phyloP scores from a whole-genome alignment of 1,140 invertebrate genomes.

The Melanaphis sacchari region DNA sequence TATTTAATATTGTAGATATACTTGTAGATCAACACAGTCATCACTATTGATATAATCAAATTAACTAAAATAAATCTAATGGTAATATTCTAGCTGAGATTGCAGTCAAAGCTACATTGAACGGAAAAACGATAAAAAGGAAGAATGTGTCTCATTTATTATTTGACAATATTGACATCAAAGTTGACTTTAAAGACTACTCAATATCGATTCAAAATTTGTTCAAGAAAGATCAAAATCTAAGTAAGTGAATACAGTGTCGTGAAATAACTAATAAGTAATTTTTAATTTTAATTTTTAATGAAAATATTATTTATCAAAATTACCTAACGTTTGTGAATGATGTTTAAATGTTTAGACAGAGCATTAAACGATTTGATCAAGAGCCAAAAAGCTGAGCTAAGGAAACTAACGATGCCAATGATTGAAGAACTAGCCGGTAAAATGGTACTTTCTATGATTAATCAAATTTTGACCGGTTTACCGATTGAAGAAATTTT shows the following conservation, averaged over 20 bases:
- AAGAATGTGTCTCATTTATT: constrained; percentile 59
- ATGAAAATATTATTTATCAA: neutral
- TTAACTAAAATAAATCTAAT: neutral
- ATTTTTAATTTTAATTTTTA: neutral
- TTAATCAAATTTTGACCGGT: constrained; percentile 60
- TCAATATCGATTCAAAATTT: constrained; percentile 60
- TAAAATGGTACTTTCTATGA: constrained; percentile 60
- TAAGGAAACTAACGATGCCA: constrained; percentile 60
- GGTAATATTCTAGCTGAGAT: constrained; percentile 59
- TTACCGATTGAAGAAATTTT: constrained; percentile 61
- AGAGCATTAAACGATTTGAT: constrained; percentile 60
- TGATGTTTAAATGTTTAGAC: constrained; percentile 58
- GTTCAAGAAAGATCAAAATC: constrained; percentile 61
- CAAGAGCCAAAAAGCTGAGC: constrained; percentile 61
- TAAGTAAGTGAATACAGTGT: constrained; percentile 57
- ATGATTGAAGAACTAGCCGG: constrained; percentile 59
- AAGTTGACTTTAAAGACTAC: constrained; percentile 59
- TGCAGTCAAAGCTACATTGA: constrained; percentile 58
- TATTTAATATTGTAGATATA: neutral
- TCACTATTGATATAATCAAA: neutral
- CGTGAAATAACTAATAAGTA: neutral
- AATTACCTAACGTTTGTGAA: neutral
- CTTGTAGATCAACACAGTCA: neutral
- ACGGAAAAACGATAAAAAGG: constrained; percentile 57
- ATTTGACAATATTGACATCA: constrained; percentile 60